Percentiles rank a stretch among this genome's conserved stretches.
These are phyloP conservation scores for Brachyistius frenatus DNA, from an alignment of 2,113 vertebrate genomes.

Conservation along the genomic window DNA sequence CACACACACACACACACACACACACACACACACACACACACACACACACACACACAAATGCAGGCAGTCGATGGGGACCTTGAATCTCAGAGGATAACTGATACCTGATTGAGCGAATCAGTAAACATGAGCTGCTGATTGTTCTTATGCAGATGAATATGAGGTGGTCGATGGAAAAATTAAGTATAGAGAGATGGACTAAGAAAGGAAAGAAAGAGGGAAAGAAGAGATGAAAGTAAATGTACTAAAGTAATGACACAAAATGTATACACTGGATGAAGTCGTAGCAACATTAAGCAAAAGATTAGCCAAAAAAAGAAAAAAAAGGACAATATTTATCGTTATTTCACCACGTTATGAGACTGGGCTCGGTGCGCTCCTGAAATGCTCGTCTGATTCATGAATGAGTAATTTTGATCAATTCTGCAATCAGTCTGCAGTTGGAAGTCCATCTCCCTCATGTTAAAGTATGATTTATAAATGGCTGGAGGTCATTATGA, in stretches of 20 bases:
- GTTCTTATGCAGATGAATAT: conserved; percentile 78
- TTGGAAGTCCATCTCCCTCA: conserved; percentile 65
- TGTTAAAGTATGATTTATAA: conserved; percentile 83
- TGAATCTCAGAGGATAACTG: conserved; percentile 70
- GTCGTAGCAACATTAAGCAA: conserved; percentile 14
- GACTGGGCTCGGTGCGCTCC: too few species aligned
- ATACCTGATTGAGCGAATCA: conserved; percentile 80
- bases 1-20: too few species aligned
- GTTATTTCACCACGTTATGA: conserved; percentile 41
- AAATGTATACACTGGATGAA: background rate
- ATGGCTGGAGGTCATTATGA: conserved; percentile 77
- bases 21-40: conserved; percentile 18
- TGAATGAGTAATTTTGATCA: conserved; percentile 80
- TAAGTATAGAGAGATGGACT: conserved; percentile 6
- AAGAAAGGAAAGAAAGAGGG: background rate
- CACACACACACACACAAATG: conserved; percentile 17
- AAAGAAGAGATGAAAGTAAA: background rate
- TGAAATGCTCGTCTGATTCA: conserved; percentile 48
- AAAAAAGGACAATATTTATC: conserved; percentile 47
- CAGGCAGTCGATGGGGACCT: conserved; percentile 51
- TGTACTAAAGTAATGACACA: background rate
- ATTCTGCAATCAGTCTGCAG: conserved; percentile 73
- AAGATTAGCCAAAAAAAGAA: conserved; percentile 39
- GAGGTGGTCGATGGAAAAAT: conserved; percentile 31
- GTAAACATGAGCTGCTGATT: conserved; percentile 83